These are phyloP conservation scores for Eunapius fragilis DNA, from an alignment of 37 sponge, comb jelly and placozoan genomes.

Conservation along the genomic window DNA sequence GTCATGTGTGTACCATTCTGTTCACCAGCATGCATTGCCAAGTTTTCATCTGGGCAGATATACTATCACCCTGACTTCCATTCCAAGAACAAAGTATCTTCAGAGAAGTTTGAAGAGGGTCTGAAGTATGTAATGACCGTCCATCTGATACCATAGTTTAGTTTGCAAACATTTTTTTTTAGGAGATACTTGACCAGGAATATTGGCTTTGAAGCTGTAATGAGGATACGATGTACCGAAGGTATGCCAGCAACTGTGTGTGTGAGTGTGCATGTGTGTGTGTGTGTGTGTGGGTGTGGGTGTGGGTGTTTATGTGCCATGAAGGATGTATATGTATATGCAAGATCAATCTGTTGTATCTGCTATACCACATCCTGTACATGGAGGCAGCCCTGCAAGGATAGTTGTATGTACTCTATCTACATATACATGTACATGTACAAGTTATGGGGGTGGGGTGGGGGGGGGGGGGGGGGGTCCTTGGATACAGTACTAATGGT, in stretches of 20 bases:
- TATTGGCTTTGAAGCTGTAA: conserved; percentile 97
- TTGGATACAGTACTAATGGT: too few species aligned
- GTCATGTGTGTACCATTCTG: not conserved
- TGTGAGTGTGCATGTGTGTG: too few species aligned
- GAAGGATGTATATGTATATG: too few species aligned
- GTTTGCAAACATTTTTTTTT: not conserved
- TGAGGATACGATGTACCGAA: conserved; percentile 94
- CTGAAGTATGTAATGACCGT: conserved; percentile 33
- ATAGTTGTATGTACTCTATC: too few species aligned
- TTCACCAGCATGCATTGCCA: conserved; percentile 71
- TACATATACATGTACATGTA: too few species aligned
- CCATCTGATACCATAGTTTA: not conserved
- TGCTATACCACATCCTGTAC: too few species aligned
- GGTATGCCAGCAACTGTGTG: conserved; percentile 38
- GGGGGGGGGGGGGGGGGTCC: too few species aligned
- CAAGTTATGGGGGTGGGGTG: too few species aligned
- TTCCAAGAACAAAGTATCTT: conserved; percentile 26
- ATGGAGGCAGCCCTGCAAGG: too few species aligned
- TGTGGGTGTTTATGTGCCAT: too few species aligned
- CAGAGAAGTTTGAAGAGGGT: conserved; percentile 66
- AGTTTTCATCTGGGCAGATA: conserved; percentile 94
- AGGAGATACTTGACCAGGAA: conserved; percentile 87
- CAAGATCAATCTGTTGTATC: too few species aligned
- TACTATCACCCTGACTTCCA: conserved; percentile 89
- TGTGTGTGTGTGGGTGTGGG: too few species aligned